A percentile compares a stretch with the other conserved stretches of the same genome.
Conservation (phyloP, 2,113 vertebrate species). For the Sinocyclocheilus grahami region DNA sequence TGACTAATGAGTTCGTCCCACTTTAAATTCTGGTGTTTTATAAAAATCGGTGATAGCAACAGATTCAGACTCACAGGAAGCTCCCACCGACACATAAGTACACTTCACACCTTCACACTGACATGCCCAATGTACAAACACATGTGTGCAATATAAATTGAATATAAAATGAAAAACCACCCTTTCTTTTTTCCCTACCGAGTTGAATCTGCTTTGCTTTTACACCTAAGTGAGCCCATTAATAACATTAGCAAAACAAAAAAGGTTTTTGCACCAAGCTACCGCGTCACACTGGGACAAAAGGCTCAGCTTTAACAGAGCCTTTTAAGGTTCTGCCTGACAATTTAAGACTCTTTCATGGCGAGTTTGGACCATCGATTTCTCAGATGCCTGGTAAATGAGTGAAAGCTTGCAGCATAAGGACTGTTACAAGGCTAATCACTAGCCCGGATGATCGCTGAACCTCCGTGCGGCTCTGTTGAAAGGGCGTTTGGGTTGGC, state of each 20-base stretch:
- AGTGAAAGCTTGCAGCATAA: slow-evolving; percentile 59
- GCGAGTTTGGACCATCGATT: slow-evolving; percentile 30
- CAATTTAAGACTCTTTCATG: slow-evolving; percentile 33
- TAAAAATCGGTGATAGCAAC: slow-evolving; percentile 65
- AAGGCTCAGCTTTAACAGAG: slow-evolving; percentile 19
- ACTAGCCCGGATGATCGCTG: slow-evolving; percentile 61
- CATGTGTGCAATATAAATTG: slow-evolving; percentile 56
- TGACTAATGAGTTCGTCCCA: slow-evolving; percentile 2
- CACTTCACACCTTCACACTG: not conserved
- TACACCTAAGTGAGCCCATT: slow-evolving; percentile 47
- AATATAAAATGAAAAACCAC: slow-evolving; percentile 50
- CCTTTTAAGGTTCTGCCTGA: not conserved
- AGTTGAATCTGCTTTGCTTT: slow-evolving; percentile 36
- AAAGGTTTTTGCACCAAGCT: slow-evolving; percentile 20
- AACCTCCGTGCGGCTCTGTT: slow-evolving; percentile 57
- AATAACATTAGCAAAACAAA: slow-evolving; percentile 53
- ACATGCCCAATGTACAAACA: slow-evolving; percentile 50
- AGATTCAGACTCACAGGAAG: not conserved
- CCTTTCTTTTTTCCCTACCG: slow-evolving; percentile 59
- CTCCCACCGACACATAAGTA: not conserved
- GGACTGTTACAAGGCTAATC: slow-evolving; percentile 67
- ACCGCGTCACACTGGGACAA: not conserved
- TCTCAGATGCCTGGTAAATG: slow-evolving; percentile 63
- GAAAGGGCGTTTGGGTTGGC: slow-evolving; percentile 63
- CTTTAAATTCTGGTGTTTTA: slow-evolving; percentile 62